phyloP scores from a whole-genome alignment of 2,888 invertebrate genomes.

The Lagria hirta region DNA sequence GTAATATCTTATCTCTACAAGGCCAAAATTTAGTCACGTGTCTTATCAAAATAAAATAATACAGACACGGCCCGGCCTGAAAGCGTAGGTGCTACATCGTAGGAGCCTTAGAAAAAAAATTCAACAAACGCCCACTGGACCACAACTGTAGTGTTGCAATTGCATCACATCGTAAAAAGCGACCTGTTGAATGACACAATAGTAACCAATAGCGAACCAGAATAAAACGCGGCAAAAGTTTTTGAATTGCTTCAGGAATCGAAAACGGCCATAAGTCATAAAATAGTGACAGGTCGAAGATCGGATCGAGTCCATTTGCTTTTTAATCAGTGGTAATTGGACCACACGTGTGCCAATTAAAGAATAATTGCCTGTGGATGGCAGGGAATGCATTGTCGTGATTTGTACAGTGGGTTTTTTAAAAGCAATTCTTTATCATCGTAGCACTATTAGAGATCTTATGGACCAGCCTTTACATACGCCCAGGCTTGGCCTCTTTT shows the following conservation, averaged over 20 bases:
- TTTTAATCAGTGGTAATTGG: slow-evolving; percentile 17
- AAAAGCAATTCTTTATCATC: no score
- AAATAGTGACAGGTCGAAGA: slow-evolving; percentile 9
- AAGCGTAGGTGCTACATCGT: slow-evolving; percentile 20
- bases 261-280: slow-evolving; percentile 10
- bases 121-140: slow-evolving; percentile 13
- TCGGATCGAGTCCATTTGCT: slow-evolving; percentile 11
- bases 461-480: no score
- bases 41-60: no score
- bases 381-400: slow-evolving; percentile 1
- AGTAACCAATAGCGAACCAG: slow-evolving; percentile 1
- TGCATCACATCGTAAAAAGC: slow-evolving; percentile 4
- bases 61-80: no score
- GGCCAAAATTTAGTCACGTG: no score
- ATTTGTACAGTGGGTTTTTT: neutral
- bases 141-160: slow-evolving; percentile 9
- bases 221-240: slow-evolving; percentile 12
- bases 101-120: slow-evolving; percentile 22
- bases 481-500: no score
- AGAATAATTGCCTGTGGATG: slow-evolving; percentile 11
- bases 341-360: slow-evolving; percentile 17
- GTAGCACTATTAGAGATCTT: no score
- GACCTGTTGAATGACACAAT: slow-evolving; percentile 3
- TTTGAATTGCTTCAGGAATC: no score
- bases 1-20: no score